Conservation (phyloP, 64 coral and sea anemone species). For the Trachythela sp. region DNA sequence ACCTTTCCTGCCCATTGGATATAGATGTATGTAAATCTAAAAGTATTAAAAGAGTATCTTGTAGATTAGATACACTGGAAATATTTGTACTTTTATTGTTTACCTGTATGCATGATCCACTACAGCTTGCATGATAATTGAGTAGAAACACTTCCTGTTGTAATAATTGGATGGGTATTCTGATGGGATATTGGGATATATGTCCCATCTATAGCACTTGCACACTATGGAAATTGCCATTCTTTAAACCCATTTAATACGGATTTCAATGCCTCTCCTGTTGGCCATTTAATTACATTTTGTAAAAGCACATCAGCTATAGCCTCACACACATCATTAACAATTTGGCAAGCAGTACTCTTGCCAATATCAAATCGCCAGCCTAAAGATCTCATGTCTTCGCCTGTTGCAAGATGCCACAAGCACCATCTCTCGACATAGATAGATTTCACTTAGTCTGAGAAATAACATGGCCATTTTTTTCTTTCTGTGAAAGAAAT, state of each 20-base stretch:
- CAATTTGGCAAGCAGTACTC: not conserved
- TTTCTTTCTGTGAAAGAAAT: too few species aligned
- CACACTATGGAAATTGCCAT: constrained; percentile 36
- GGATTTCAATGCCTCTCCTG: not conserved
- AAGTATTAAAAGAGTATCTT: not conserved
- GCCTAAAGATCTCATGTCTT: not conserved
- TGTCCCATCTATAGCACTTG: constrained; percentile 10
- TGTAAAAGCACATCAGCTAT: not conserved
- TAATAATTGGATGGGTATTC: constrained; percentile 17
- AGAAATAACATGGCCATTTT: too few species aligned
- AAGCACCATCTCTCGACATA: too few species aligned
- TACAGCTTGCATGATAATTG: constrained; percentile 24
- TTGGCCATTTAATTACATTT: constrained; percentile 24
- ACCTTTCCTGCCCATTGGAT: too few species aligned
- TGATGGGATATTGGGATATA: constrained; percentile 9
- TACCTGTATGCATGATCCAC: constrained; percentile 35
- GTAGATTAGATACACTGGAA: too few species aligned
- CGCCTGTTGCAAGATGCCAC: not conserved
- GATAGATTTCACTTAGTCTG: too few species aligned
- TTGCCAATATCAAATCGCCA: not conserved
- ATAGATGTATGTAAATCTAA: not conserved
- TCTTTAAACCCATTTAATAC: not conserved
- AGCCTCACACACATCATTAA: constrained; percentile 5
- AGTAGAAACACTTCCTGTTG: constrained; percentile 32
- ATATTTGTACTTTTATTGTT: not conserved